These are phyloP conservation scores for Babylonia areolata DNA, from an alignment of 1,140 invertebrate genomes.

Conservation along the genomic window DNA sequence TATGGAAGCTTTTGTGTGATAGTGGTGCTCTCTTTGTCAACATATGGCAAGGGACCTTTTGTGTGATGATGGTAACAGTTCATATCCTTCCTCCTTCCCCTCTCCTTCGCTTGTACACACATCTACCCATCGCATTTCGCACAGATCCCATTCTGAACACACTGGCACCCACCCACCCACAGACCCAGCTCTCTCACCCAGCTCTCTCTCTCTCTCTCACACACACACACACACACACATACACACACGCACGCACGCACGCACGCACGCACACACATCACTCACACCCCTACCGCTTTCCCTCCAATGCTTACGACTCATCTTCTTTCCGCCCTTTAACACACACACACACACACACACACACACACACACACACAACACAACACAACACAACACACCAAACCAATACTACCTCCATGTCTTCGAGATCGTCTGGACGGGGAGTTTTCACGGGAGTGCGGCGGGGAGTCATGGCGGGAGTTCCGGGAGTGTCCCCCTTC, in stretches of 20 bases:
- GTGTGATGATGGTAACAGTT: no score
- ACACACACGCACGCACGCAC: background rate
- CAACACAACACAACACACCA: background rate
- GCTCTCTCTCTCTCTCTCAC: background rate
- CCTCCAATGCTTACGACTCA: no score
- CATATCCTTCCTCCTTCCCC: background rate
- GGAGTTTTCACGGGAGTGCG: slow-evolving; percentile 56
- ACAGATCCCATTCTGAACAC: background rate
- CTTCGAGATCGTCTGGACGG: slow-evolving; percentile 48
- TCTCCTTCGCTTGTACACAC: background rate
- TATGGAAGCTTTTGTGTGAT: no score
- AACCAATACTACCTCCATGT: background rate
- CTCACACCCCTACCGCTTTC: no score
- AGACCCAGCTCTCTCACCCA: background rate
- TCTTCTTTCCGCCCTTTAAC: no score
- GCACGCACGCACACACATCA: background rate
- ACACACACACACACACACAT: slow-evolving; percentile 10
- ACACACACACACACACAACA: slow-evolving; percentile 8
- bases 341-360: slow-evolving; percentile 21
- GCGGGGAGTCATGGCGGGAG: slow-evolving; percentile 45
- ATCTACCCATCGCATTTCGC: background rate
- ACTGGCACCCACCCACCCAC: background rate
- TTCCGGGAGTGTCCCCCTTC: slow-evolving; percentile 47
- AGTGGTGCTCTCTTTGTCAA: no score
- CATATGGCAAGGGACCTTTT: no score